Conservation (phyloP, 2,888 invertebrate genomes). For the Phania funesta region DNA sequence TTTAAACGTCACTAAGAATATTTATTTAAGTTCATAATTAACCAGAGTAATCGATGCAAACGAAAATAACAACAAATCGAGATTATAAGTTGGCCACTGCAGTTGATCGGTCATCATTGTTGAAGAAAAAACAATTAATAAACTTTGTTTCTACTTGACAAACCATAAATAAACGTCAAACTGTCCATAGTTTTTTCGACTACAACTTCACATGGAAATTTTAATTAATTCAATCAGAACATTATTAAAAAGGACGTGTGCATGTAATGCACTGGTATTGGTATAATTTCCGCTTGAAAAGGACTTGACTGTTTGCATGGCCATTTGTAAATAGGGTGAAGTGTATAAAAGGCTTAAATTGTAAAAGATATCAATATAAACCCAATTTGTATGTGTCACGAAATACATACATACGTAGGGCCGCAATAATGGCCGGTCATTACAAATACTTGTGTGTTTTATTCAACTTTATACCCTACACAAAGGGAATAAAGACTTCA, state of each 20-base stretch:
- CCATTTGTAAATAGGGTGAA: neutral
- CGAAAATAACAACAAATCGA: neutral
- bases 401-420: too few species aligned
- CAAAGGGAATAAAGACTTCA: too few species aligned
- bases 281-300: neutral
- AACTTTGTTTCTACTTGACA: neutral
- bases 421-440: too few species aligned
- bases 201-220: neutral
- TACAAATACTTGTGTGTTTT: too few species aligned
- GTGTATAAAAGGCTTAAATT: neutral
- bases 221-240: neutral
- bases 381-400: constrained; percentile 16
- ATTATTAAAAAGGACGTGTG: neutral
- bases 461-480: too few species aligned
- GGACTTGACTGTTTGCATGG: neutral
- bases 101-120: constrained; percentile 8
- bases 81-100: neutral
- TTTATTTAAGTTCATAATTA: constrained; percentile 23
- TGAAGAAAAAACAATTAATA: neutral
- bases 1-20: neutral
- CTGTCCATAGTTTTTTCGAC: neutral
- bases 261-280: neutral
- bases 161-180: neutral
- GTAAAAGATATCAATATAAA: too few species aligned
- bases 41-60: neutral